A percentile compares a stretch with the other conserved stretches of the same genome.
These are phyloP conservation scores for Eudasyphora cyanicolor DNA, from an alignment of 2,888 invertebrate genomes.

Conservation along the genomic window DNA sequence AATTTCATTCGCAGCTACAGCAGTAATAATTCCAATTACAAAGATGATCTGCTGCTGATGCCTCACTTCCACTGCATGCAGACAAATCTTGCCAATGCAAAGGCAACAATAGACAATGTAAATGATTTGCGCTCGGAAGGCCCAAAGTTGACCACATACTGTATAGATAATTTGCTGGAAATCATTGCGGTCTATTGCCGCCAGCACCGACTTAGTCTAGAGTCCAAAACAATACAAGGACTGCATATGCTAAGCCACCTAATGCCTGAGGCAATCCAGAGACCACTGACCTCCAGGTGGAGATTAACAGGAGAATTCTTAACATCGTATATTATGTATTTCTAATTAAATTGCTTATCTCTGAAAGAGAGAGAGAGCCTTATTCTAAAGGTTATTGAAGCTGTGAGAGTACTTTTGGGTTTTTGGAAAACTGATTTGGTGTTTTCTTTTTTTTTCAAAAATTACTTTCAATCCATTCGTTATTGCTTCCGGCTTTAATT, in stretches of 20 bases:
- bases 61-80: neutral
- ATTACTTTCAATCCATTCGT: conserved; percentile 1
- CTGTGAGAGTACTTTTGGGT: conserved; percentile 55
- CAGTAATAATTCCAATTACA: neutral
- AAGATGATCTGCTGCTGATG: neutral
- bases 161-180: conserved; percentile 3
- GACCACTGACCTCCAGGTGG: neutral
- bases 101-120: neutral
- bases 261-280: neutral
- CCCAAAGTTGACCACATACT: conserved; percentile 13
- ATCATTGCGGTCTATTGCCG: neutral
- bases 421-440: neutral
- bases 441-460: neutral
- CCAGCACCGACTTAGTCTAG: neutral
- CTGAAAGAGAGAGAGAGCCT: no score
- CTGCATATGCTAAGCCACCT: neutral
- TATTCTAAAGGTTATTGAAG: conserved; percentile 51
- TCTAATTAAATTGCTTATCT: conserved; percentile 46
- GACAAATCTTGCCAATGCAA: neutral
- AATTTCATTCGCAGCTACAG: neutral
- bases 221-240: neutral
- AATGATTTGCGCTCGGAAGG: conserved; percentile 25
- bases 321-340: conserved; percentile 17
- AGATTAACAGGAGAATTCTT: neutral
- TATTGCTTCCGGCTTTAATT: conserved; percentile 56